Conservation (phyloP, 2,113 vertebrate species). For the Turdus rufiventris region DNA sequence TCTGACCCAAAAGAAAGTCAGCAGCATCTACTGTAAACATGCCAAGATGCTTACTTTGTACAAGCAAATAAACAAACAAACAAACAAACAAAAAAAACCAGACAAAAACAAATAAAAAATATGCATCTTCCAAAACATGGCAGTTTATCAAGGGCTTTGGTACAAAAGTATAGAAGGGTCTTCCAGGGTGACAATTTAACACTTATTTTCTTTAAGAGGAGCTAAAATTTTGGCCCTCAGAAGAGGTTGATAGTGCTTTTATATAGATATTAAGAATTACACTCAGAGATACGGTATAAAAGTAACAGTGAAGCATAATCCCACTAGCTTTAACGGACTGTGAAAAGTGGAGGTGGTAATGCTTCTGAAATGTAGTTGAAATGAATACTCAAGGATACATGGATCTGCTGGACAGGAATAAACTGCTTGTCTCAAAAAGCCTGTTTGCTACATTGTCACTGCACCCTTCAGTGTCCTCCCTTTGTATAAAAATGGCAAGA, state of each 20-base stretch:
- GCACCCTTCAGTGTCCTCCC: background rate
- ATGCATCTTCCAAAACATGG: background rate
- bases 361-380: background rate
- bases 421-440: background rate
- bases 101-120: background rate
- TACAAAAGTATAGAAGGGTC: background rate
- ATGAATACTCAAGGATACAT: background rate
- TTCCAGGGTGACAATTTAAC: background rate
- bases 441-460: background rate
- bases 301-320: background rate
- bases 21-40: background rate
- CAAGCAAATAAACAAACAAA: background rate
- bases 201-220: background rate
- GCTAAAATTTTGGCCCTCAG: background rate
- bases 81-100: background rate
- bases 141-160: background rate
- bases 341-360: background rate
- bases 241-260: background rate
- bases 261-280: background rate
- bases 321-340: background rate
- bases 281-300: background rate
- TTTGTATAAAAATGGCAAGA: background rate
- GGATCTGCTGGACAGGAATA: background rate
- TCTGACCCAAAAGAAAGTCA: background rate
- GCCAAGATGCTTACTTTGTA: background rate